phyloP scores from a whole-genome alignment of 2,888 invertebrate genomes.

The Beris morrisii region DNA sequence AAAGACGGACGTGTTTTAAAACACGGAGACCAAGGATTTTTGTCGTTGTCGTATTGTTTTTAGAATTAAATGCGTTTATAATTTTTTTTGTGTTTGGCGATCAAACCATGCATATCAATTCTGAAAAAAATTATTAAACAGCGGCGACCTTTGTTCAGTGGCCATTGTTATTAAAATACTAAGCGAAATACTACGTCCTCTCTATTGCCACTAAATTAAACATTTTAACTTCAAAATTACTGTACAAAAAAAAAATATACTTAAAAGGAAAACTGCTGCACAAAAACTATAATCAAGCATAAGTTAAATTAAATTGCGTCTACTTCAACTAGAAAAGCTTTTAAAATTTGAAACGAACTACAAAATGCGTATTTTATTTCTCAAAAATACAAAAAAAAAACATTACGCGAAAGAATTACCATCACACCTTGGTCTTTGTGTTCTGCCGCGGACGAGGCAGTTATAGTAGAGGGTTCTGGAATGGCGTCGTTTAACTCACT shows the following conservation, averaged over 20 bases:
- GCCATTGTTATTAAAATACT: neutral
- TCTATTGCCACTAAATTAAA: too few relatives aligned
- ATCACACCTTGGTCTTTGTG: slow-evolving; percentile 57
- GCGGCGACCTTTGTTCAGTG: too few relatives aligned
- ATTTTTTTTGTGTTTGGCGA: neutral
- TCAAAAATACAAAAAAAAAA: slow-evolving; percentile 8
- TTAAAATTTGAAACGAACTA: neutral
- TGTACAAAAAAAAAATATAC: too few relatives aligned
- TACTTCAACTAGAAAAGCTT: slow-evolving; percentile 9
- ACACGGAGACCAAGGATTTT: slow-evolving; percentile 35
- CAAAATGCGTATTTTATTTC: slow-evolving; percentile 2
- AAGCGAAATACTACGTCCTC: neutral
- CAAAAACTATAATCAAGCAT: slow-evolving; percentile 6
- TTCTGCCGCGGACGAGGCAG: slow-evolving; percentile 52
- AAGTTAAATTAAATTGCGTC: neutral
- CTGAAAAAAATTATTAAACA: too few relatives aligned
- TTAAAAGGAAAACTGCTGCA: slow-evolving; percentile 4
- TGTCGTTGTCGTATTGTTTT: neutral
- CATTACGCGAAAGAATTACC: slow-evolving; percentile 49
- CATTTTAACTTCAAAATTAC: too few relatives aligned
- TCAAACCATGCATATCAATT: slow-evolving; percentile 9
- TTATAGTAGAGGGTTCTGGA: slow-evolving; percentile 42
- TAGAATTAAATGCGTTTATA: neutral
- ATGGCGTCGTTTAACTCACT: slow-evolving; percentile 63
- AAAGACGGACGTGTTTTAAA: slow-evolving; percentile 21